These are phyloP conservation scores for Lutraria rhynchaena DNA, from an alignment of 1,140 invertebrate genomes.

Conservation along the genomic window DNA sequence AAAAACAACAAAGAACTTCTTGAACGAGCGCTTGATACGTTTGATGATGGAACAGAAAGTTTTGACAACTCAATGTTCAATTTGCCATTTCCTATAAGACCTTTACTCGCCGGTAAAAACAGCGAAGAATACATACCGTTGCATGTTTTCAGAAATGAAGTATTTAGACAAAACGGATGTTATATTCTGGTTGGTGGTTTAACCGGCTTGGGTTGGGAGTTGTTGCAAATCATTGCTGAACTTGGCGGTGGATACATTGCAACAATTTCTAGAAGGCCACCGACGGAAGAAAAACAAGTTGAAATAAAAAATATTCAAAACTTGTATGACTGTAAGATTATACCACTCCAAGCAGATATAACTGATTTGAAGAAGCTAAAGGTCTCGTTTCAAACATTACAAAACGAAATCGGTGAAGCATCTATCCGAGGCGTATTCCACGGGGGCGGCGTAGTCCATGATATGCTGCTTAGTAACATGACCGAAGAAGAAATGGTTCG, in stretches of 20 bases:
- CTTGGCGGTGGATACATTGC: slow-evolving; percentile 66
- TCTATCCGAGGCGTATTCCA: slow-evolving; percentile 70
- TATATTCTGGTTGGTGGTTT: slow-evolving; percentile 74
- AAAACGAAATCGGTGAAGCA: not conserved
- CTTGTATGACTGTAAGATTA: slow-evolving; percentile 48
- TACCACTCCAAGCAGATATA: slow-evolving; percentile 64
- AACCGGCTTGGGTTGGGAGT: slow-evolving; percentile 74
- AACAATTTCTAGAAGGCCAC: slow-evolving; percentile 63
- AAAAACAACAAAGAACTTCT: not conserved
- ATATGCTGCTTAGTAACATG: slow-evolving; percentile 63
- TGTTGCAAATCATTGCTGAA: slow-evolving; percentile 65
- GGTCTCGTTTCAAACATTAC: not conserved
- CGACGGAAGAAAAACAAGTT: slow-evolving; percentile 36
- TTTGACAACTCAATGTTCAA: not conserved
- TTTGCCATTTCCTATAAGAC: not conserved
- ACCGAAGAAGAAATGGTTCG: slow-evolving; percentile 59
- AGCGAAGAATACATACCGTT: slow-evolving; percentile 14
- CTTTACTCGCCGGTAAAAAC: not conserved
- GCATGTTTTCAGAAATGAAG: slow-evolving; percentile 14
- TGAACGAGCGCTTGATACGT: not conserved
- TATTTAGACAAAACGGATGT: slow-evolving; percentile 56
- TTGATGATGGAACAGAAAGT: not conserved
- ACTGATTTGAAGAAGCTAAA: slow-evolving; percentile 11
- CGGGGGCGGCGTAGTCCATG: slow-evolving; percentile 70
- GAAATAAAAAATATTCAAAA: slow-evolving; percentile 60